These are phyloP conservation scores for Bettongia penicillata DNA, from an alignment of 2,113 vertebrate genomes.

Conservation along the genomic window DNA sequence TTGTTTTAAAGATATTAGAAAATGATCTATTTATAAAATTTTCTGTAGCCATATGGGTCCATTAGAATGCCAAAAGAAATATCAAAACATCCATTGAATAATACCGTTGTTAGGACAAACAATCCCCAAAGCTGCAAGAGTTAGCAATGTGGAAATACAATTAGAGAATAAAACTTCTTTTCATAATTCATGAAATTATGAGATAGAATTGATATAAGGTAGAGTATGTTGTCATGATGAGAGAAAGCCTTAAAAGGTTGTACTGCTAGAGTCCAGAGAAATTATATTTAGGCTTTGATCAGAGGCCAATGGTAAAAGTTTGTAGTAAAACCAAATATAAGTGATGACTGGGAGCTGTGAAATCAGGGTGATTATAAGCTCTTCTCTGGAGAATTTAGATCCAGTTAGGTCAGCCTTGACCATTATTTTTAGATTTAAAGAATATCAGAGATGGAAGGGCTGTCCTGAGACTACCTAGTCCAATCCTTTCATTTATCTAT, in stretches of 20 bases:
- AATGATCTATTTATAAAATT: slow-evolving; percentile 33
- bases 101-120: slow-evolving; percentile 45
- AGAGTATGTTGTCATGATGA: neutral
- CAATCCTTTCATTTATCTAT: neutral
- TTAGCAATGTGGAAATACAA: slow-evolving; percentile 13
- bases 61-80: slow-evolving; percentile 47
- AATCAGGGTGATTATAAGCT: neutral
- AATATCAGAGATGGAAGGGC: neutral
- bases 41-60: neutral
- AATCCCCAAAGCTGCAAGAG: slow-evolving; percentile 1
- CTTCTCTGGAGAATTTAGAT: neutral
- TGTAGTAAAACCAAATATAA: neutral
- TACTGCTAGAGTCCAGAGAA: neutral
- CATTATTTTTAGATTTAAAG: neutral
- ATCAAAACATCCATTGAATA: slow-evolving; percentile 19
- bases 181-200: neutral
- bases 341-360: neutral
- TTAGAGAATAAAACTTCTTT: neutral
- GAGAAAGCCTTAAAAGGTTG: neutral
- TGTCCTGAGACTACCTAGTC: neutral
- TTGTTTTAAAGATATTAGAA: slow-evolving; percentile 28
- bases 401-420: neutral
- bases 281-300: neutral
- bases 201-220: neutral
- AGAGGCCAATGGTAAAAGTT: neutral